phyloP scores from a whole-genome alignment of 2,797 vertebrate genomes.

The Eleutherodactylus coqui region DNA sequence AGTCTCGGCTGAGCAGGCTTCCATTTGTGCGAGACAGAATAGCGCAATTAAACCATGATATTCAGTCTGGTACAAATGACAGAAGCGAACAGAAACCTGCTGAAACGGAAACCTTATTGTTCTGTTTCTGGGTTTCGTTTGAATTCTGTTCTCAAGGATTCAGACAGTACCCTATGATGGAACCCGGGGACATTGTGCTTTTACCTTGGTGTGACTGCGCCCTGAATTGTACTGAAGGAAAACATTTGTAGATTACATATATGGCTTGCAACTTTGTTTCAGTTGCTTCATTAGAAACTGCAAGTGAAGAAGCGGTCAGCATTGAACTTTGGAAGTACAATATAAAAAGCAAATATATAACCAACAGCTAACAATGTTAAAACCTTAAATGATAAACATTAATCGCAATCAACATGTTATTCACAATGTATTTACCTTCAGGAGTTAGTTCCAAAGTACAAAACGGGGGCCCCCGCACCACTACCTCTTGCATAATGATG shows the following conservation, averaged over 20 bases:
- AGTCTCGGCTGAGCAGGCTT: no score
- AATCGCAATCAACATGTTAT: background rate
- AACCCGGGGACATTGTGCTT: no score
- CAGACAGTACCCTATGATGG: no score
- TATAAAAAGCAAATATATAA: background rate
- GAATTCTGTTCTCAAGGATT: no score
- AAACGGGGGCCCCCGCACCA: slow-evolving; percentile 82
- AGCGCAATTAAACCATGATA: no score
- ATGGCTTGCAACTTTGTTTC: background rate
- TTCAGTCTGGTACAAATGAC: no score
- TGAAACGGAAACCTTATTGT: no score
- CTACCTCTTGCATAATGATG: slow-evolving; percentile 86
- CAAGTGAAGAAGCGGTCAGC: background rate
- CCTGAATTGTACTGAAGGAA: no score
- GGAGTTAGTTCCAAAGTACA: slow-evolving; percentile 82
- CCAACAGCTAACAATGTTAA: background rate
- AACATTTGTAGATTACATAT: background rate
- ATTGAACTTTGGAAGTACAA: background rate
- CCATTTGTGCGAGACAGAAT: no score
- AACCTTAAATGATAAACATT: background rate
- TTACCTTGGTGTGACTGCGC: no score
- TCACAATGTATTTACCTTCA: slow-evolving; percentile 72
- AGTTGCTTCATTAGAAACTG: background rate
- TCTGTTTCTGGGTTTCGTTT: no score
- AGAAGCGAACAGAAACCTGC: no score